Conservation (phyloP, 1,140 invertebrate species). For the Saccostrea glomerata region DNA sequence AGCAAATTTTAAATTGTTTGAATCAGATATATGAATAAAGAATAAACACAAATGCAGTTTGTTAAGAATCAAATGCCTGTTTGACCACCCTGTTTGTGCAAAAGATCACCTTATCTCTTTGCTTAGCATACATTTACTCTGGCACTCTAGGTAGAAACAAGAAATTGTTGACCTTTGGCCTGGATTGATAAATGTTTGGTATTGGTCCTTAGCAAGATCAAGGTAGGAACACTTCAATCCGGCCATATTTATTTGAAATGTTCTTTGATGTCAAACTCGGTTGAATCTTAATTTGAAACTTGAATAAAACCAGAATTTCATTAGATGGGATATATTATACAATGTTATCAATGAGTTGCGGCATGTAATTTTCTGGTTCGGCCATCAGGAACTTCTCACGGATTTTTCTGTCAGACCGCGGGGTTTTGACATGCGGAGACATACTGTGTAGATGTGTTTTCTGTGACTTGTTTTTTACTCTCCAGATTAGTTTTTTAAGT, state of each 20-base stretch:
- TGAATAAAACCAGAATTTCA: constrained; percentile 27
- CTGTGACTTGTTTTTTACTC: constrained; percentile 30
- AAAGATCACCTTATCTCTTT: constrained; percentile 27
- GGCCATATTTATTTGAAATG: constrained; percentile 24
- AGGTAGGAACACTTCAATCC: constrained; percentile 19
- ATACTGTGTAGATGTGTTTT: not conserved
- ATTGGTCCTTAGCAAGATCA: constrained; percentile 4
- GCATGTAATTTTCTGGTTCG: not conserved
- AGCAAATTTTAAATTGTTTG: not conserved
- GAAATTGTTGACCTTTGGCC: constrained; percentile 37
- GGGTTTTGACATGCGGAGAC: not conserved
- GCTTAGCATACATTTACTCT: constrained; percentile 11
- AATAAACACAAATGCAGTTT: not conserved
- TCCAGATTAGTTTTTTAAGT: constrained; percentile 34
- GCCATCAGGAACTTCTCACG: constrained; percentile 24
- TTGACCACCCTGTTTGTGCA: constrained; percentile 22
- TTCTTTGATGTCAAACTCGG: constrained; percentile 31
- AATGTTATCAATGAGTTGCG: constrained; percentile 26
- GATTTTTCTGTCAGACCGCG: constrained; percentile 21
- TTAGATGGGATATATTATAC: constrained; percentile 32
- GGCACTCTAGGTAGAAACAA: constrained; percentile 27
- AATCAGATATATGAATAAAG: not conserved
- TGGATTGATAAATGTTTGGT: constrained; percentile 35
- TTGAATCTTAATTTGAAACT: constrained; percentile 35
- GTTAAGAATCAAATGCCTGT: constrained; percentile 11